Percentiles rank a stretch among this genome's conserved stretches.
Conservation (phyloP, 2,113 vertebrate genomes). For the Mesocricetus auratus region DNA sequence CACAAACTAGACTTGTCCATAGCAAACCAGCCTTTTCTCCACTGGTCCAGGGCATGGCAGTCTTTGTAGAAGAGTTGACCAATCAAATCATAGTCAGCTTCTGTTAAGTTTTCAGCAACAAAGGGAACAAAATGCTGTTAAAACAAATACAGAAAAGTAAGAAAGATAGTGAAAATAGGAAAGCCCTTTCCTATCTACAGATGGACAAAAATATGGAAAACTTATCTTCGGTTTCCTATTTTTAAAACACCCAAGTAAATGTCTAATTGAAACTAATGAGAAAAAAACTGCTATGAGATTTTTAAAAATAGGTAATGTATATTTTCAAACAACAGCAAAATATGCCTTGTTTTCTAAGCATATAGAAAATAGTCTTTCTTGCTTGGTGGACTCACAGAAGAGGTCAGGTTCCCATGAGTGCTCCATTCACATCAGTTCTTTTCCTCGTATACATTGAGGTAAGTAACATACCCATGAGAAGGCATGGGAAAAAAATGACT, state of each 20-base stretch:
- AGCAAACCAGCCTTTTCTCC: conserved; percentile 96
- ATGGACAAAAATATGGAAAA: neutral
- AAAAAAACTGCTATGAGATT: neutral
- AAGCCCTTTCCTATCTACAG: conserved; percentile 21
- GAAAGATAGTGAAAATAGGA: conserved; percentile 74
- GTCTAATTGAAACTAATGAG: conserved; percentile 38
- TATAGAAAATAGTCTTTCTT: neutral
- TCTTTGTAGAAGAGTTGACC: conserved; percentile 96
- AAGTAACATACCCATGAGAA: conserved; percentile 11
- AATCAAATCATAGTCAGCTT: conserved; percentile 91
- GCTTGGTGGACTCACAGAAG: conserved; percentile 33
- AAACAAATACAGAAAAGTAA: conserved; percentile 78
- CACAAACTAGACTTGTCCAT: conserved; percentile 92
- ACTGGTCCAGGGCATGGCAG: conserved; percentile 94
- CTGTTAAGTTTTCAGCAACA: conserved; percentile 89
- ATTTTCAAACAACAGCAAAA: neutral
- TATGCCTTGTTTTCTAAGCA: neutral
- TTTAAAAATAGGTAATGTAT: neutral
- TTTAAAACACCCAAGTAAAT: conserved; percentile 31
- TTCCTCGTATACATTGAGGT: neutral
- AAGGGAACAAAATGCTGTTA: conserved; percentile 93
- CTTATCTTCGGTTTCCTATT: neutral
- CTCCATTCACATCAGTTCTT: neutral
- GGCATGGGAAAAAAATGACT: neutral
- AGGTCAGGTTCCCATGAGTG: neutral